phyloP scores from a whole-genome alignment of 2,888 invertebrate species.

The Elegia similella region DNA sequence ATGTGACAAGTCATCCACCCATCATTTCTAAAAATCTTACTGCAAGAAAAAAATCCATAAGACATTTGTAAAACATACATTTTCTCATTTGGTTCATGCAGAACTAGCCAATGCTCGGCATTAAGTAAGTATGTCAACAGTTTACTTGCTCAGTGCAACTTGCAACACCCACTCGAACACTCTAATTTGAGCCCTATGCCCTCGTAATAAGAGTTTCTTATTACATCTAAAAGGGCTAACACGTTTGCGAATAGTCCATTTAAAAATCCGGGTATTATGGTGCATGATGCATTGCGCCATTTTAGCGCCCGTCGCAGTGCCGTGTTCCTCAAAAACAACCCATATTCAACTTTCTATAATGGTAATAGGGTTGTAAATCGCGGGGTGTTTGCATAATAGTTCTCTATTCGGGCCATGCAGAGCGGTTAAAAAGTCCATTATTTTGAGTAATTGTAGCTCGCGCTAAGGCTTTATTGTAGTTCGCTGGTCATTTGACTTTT shows the following conservation, averaged over 20 bases:
- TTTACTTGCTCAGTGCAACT: not conserved
- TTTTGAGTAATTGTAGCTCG: not conserved
- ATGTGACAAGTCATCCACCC: no score
- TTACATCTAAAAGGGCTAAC: constrained; percentile 1
- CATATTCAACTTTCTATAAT: not conserved
- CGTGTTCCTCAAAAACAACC: constrained; percentile 19
- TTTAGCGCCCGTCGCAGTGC: constrained; percentile 33
- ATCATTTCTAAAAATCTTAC: no score
- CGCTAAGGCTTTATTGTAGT: not conserved
- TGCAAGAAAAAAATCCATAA: not conserved
- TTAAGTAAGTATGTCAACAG: constrained; percentile 7
- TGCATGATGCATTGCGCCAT: constrained; percentile 44
- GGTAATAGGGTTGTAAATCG: constrained; percentile 2
- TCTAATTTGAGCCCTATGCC: constrained; percentile 3
- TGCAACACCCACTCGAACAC: not conserved
- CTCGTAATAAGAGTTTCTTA: not conserved
- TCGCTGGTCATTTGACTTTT: not conserved
- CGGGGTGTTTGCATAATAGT: constrained; percentile 7
- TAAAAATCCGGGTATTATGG: constrained; percentile 27
- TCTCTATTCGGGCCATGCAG: not conserved
- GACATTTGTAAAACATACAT: not conserved
- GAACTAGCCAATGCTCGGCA: not conserved
- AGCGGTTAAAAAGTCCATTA: constrained; percentile 7
- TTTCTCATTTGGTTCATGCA: not conserved
- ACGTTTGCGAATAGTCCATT: constrained; percentile 20